A percentile compares a stretch with the other conserved stretches of the same genome.
phyloP scores from a whole-genome alignment of 2,888 invertebrate genomes.

The Napeogenes inachia region DNA sequence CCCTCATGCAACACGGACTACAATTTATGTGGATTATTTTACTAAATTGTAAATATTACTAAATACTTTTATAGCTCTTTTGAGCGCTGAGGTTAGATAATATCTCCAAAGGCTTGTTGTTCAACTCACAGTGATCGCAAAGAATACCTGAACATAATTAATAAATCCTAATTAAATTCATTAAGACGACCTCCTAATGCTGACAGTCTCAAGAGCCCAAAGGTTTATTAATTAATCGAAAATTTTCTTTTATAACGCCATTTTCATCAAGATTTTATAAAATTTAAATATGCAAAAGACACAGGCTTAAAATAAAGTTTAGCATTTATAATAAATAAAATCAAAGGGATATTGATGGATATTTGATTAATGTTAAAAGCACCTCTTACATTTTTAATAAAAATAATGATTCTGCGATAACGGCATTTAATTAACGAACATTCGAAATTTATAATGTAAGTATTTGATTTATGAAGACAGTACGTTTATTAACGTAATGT shows the following conservation, averaged over 20 bases:
- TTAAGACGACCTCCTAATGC: constrained; percentile 52
- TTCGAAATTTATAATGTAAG: too few relatives aligned
- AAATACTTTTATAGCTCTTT: constrained; percentile 29
- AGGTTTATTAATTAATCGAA: constrained; percentile 53
- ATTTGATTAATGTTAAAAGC: too few relatives aligned
- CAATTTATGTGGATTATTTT: constrained; percentile 17
- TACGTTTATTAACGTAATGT: too few relatives aligned
- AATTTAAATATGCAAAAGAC: not conserved
- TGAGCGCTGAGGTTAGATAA: constrained; percentile 46
- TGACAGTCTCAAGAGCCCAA: constrained; percentile 79
- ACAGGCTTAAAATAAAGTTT: too few relatives aligned
- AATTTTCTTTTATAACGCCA: constrained; percentile 40
- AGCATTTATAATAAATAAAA: too few relatives aligned
- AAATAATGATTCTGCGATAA: too few relatives aligned
- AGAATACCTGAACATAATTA: constrained; percentile 48
- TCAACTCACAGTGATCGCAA: constrained; percentile 43
- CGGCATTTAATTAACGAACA: too few relatives aligned
- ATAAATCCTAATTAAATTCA: constrained; percentile 51
- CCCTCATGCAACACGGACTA: not conserved
- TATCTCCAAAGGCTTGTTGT: constrained; percentile 55
- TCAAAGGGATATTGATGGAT: too few relatives aligned
- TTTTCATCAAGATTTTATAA: constrained; percentile 3
- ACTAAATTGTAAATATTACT: not conserved
- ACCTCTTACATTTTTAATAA: too few relatives aligned
- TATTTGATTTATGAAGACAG: too few relatives aligned